Evolutionary conservation across 2,113 vertebrate species (phyloP).

Genomic region (Stercorarius parasiticus): DNA sequence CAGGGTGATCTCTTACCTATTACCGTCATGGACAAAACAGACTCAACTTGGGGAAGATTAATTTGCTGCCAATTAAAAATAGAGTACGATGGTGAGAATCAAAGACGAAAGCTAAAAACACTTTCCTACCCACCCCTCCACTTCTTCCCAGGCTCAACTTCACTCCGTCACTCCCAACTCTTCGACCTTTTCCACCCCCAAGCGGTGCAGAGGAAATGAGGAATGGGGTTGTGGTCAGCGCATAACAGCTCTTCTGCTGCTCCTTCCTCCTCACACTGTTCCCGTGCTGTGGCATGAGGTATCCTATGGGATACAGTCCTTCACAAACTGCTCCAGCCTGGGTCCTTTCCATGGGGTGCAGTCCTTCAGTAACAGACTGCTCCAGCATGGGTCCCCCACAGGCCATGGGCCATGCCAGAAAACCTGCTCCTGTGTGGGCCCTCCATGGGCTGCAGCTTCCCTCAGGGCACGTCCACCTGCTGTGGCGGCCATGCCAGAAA

Average conservation of each 20-base stretch:
- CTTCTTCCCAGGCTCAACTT: not conserved
- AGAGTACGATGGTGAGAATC: not conserved
- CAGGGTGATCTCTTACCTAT: not conserved
- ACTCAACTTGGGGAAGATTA: not conserved
- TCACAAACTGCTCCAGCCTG: rapidly evolving
- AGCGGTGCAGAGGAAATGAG: rapidly evolving
- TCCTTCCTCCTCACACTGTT: not conserved
- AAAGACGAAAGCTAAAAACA: not conserved
- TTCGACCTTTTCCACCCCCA: rapidly evolving
- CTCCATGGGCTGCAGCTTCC: not conserved
- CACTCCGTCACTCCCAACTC: not conserved
- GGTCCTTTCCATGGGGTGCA: rapidly evolving
- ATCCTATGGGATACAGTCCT: not conserved
- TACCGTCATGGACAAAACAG: not conserved
- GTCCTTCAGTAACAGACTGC: not conserved
- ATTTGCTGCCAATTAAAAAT: not conserved
- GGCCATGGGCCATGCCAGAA: not conserved
- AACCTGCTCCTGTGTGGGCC: not conserved
- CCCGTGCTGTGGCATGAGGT: too few relatives aligned
- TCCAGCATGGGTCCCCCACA: rapidly evolving
- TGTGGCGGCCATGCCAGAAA: too few relatives aligned
- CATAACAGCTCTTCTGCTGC: not conserved
- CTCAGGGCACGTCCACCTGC: not conserved
- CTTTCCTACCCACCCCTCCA: not conserved
- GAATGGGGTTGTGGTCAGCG: not conserved